Evolutionary conservation across 2,797 vertebrate species (phyloP).

Genomic region (Chlorospingus semifuscus): DNA sequence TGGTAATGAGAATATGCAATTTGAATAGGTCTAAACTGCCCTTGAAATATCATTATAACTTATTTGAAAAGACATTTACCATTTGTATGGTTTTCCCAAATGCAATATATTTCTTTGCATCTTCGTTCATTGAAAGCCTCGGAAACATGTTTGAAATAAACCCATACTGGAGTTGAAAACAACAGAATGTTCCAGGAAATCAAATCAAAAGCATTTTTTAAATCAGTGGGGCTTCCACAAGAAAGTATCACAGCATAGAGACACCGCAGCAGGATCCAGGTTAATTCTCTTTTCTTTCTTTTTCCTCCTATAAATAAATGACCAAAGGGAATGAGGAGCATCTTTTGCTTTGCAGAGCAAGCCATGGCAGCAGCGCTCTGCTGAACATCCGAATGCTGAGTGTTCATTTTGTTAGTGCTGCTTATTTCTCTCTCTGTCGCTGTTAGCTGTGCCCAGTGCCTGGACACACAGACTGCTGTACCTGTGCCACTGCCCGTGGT

Average conservation of each 20-base stretch:
- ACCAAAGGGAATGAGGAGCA: constrained; percentile 3
- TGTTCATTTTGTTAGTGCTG: not conserved
- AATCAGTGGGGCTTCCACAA: constrained; percentile 14
- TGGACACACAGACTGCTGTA: fast-evolving
- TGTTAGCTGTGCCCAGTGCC: not conserved
- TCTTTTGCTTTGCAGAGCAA: fast-evolving
- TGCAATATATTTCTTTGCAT: constrained; percentile 41
- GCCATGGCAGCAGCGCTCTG: not conserved
- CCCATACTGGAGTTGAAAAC: constrained; percentile 31
- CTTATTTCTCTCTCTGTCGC: not conserved
- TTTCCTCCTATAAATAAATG: not conserved
- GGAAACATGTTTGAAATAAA: constrained; percentile 48
- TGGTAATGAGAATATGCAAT: constrained; percentile 64
- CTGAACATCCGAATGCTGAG: not conserved
- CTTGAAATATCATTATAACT: constrained; percentile 73
- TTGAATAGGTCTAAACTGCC: constrained; percentile 46
- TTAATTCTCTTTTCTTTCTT: not conserved
- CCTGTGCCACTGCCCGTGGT: fast-evolving
- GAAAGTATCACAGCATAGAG: not conserved
- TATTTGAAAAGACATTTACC: constrained; percentile 58
- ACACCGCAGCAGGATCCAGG: not conserved
- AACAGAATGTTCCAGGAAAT: constrained; percentile 25
- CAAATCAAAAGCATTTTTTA: constrained; percentile 40
- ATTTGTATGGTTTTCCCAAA: constrained; percentile 47
- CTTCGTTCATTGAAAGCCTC: not conserved